Conservation (phyloP, 2,888 invertebrate species). For the Aelia acuminata region DNA sequence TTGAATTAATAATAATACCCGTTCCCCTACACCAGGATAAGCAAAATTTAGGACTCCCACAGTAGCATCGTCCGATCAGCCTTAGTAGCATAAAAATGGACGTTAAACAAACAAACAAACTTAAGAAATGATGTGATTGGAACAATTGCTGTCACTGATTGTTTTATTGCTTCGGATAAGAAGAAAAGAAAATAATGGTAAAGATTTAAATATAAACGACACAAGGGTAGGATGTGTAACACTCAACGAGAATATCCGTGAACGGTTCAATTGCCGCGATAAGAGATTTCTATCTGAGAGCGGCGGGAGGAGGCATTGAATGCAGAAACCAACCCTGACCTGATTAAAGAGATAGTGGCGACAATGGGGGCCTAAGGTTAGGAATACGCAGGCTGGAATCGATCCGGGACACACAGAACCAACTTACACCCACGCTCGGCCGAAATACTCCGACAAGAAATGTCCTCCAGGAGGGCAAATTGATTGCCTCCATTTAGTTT, state of each 20-base stretch:
- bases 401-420: neutral
- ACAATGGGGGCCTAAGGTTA: neutral
- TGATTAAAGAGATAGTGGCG: neutral
- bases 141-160: too few species aligned
- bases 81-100: too few species aligned
- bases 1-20: too few species aligned
- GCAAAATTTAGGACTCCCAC: too few species aligned
- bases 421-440: too few species aligned
- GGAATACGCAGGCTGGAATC: neutral
- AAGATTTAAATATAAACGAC: neutral
- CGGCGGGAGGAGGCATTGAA: neutral
- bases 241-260: neutral
- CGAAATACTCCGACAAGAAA: neutral
- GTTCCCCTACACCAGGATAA: too few species aligned
- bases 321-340: neutral
- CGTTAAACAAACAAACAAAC: too few species aligned
- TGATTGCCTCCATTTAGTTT: constrained; percentile 14
- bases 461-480: neutral
- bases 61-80: too few species aligned
- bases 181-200: too few species aligned
- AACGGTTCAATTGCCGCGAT: neutral
- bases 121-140: too few species aligned
- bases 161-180: too few species aligned
- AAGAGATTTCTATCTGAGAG: neutral
- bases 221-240: neutral